A percentile compares a stretch with the other conserved stretches of the same genome.
phyloP scores from a whole-genome alignment of 37 sponge, comb jelly and placozoan genomes.

The Aplysina aerophoba region DNA sequence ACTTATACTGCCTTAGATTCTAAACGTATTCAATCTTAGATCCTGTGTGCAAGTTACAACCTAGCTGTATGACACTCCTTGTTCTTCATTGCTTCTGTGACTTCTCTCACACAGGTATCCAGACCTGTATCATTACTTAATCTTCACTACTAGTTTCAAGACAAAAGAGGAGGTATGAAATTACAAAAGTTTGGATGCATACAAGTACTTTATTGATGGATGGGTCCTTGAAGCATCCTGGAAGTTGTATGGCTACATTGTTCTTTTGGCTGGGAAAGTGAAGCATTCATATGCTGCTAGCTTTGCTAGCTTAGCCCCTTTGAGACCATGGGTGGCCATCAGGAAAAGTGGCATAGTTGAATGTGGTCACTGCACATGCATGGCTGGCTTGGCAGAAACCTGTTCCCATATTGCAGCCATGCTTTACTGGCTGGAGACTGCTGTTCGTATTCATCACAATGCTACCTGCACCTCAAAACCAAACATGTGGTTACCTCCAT shows the following conservation, averaged over 20 bases:
- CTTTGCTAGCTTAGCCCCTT: slow-evolving; percentile 33
- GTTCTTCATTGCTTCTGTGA: too few species aligned
- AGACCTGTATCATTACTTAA: slow-evolving; percentile 44
- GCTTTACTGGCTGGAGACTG: slow-evolving; percentile 13
- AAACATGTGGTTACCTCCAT: too few species aligned
- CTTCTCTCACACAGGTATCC: slow-evolving; percentile 37
- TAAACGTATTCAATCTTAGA: too few species aligned
- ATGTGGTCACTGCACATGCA: slow-evolving; percentile 43
- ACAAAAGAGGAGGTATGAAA: slow-evolving; percentile 55
- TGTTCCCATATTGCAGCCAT: slow-evolving; percentile 15
- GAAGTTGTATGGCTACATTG: slow-evolving; percentile 39
- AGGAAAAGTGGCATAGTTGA: not conserved
- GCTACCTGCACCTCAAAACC: too few species aligned
- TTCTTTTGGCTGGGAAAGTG: slow-evolving; percentile 40
- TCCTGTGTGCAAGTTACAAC: too few species aligned
- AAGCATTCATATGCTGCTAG: slow-evolving; percentile 47
- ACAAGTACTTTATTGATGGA: slow-evolving; percentile 54
- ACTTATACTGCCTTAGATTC: too few species aligned
- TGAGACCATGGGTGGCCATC: slow-evolving; percentile 25
- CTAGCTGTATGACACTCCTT: too few species aligned
- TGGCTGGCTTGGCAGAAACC: slow-evolving; percentile 41
- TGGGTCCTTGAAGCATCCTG: slow-evolving; percentile 46
- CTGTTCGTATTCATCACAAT: not conserved
- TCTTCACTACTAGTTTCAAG: slow-evolving; percentile 48
- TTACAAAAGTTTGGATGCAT: slow-evolving; percentile 50